Base-by-base conservation (phyloP, 2,113 vertebrate genomes). In the Leptodactylus fuscus region DNA sequence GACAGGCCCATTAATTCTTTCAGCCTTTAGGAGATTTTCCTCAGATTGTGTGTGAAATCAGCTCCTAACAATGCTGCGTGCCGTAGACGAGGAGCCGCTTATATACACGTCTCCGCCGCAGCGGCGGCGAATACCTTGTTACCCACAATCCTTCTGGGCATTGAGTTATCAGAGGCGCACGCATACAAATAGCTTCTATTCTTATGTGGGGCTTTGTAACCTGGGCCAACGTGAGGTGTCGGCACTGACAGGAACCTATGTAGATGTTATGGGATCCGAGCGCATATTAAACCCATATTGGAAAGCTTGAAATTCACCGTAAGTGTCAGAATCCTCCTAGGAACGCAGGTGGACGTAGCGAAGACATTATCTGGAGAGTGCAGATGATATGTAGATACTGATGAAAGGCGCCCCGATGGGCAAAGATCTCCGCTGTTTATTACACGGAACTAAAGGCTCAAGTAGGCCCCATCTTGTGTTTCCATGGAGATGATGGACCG, bases 1-100 rank as follows among this genome's bases (percentile, higher is more conserved):
- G 83, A 85, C 83, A 78, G 74, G 83, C 83, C 83, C 74, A 85
- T 85, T 85, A 85, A 85, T 85, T 85, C 75, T 85, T 78, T 78
- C 83, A 85, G 83, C 74, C 83, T 85, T 85, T 65, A 69, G 74
- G 74, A 85, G 62, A 69, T 85, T 85, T 85, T 78, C 32, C 62
- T 85, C 32, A 69, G 74, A 78, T 85, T 79, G 46, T 69, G 83
- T 85, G 73, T 85, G 46, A 78, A 85, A 67, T 77, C 74, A 85
- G 74, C 83, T 78, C 74, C 74, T 67, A 85, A 78, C 34, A 13
- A 78, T 85, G 62, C 75, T 38, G 83, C 48, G 55, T 76, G 58
- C n/a, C 24, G 15, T 18, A 34, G 22, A 69, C 41, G 34, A 76
- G 51, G 53, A 62, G 48, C 51, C n/a, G 27, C 34, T 46, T 34